Conservation (phyloP, 2,113 vertebrate genomes). For the Istiophorus platypterus region DNA sequence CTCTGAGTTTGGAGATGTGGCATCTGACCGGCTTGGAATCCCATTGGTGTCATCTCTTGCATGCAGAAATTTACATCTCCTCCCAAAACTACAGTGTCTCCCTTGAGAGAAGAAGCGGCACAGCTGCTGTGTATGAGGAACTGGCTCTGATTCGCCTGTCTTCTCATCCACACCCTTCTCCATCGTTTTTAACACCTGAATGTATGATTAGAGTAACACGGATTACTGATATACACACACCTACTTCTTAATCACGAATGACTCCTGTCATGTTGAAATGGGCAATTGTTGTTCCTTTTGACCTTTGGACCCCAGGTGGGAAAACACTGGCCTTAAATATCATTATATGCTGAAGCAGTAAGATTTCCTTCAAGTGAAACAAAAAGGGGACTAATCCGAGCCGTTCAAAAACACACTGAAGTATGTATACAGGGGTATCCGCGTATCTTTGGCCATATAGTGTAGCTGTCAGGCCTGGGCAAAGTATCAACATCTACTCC, state of each 20-base stretch:
- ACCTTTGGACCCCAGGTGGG: not conserved
- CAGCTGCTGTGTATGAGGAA: slow-evolving; percentile 49
- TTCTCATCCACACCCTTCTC: slow-evolving; percentile 40
- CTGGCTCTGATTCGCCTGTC: slow-evolving; percentile 7
- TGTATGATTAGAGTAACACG: not conserved
- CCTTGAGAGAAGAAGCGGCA: slow-evolving; percentile 87
- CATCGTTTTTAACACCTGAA: slow-evolving; percentile 56
- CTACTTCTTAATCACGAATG: not conserved
- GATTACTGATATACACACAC: not conserved
- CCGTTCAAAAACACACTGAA: not conserved
- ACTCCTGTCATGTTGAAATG: too few relatives aligned
- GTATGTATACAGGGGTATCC: not conserved
- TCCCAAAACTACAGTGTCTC: slow-evolving; percentile 83
- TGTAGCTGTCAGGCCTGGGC: too few relatives aligned
- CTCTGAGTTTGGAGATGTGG: not conserved
- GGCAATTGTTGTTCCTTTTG: not conserved
- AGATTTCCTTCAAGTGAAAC: too few relatives aligned
- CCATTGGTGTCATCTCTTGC: slow-evolving; percentile 51
- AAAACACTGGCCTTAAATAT: not conserved
- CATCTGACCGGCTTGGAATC: not conserved
- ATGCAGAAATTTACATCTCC: slow-evolving; percentile 84
- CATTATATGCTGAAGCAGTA: too few relatives aligned
- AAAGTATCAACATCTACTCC: not conserved
- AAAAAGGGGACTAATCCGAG: too few relatives aligned
- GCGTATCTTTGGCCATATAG: not conserved